A percentile compares a stretch with the other conserved stretches of the same genome.
Evolutionary conservation across 2,888 invertebrate genomes (phyloP).

Genomic region (Lepetodrilus schrolli): DNA sequence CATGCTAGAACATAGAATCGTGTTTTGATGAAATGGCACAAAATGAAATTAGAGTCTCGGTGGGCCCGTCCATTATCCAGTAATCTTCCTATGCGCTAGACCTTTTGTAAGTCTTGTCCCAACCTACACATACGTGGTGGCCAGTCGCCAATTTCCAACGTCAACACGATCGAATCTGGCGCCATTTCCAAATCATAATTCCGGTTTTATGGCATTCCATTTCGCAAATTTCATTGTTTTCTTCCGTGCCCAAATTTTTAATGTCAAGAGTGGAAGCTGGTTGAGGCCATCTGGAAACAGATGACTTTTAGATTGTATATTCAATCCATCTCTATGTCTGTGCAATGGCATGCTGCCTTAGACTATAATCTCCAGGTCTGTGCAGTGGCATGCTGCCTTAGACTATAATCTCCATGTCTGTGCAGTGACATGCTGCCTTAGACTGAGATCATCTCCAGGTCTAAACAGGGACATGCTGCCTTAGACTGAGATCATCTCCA

Average conservation of each 20-base stretch:
- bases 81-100: neutral
- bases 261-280: neutral
- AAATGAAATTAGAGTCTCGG: constrained; percentile 29
- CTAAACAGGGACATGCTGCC: neutral
- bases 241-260: neutral
- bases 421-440: neutral
- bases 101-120: constrained; percentile 4
- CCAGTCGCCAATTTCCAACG: constrained; percentile 11
- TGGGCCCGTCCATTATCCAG: constrained; percentile 18
- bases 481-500: too few relatives aligned
- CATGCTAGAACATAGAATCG: constrained; percentile 15
- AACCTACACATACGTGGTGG: neutral
- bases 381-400: neutral
- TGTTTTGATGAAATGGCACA: constrained; percentile 30
- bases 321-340: neutral
- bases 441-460: neutral
- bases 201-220: constrained; percentile 10
- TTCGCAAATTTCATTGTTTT: constrained; percentile 19
- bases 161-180: neutral
- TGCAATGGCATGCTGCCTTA: neutral
- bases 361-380: neutral
- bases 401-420: neutral
- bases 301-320: neutral
- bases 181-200: neutral
- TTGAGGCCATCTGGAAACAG: neutral